phyloP scores from a whole-genome alignment of 2,888 invertebrate genomes.

The Keiferia lycopersicella region DNA sequence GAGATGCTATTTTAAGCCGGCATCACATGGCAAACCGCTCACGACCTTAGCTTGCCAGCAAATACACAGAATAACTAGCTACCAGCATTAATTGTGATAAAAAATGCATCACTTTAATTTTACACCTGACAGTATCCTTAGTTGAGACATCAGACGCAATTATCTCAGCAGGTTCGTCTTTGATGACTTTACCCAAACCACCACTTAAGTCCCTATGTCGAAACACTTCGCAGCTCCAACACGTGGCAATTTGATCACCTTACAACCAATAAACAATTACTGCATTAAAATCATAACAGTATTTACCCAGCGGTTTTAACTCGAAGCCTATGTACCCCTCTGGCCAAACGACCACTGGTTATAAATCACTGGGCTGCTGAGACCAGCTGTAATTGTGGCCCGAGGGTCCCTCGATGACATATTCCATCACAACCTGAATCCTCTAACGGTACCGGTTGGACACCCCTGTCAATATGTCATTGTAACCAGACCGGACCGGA shows the following conservation, averaged over 20 bases:
- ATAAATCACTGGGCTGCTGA: constrained; percentile 61
- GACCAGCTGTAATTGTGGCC: constrained; percentile 64
- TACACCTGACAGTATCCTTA: background rate
- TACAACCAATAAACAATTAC: constrained; percentile 32
- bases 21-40: no score
- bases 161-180: background rate
- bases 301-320: constrained; percentile 47
- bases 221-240: background rate
- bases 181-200: background rate
- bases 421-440: constrained; percentile 66
- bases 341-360: constrained; percentile 58
- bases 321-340: constrained; percentile 59
- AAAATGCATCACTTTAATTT: background rate
- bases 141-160: constrained; percentile 3
- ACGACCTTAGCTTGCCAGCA: no score
- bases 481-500: constrained; percentile 63
- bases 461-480: constrained; percentile 68
- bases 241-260: constrained; percentile 20
- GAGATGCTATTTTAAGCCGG: no score
- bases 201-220: constrained; percentile 4
- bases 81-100: no score
- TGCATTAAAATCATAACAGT: constrained; percentile 39
- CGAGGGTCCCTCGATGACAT: constrained; percentile 66
- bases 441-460: constrained; percentile 50
- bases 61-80: background rate